phyloP scores from a whole-genome alignment of 2,888 invertebrate species.

The Empis stercorea region DNA sequence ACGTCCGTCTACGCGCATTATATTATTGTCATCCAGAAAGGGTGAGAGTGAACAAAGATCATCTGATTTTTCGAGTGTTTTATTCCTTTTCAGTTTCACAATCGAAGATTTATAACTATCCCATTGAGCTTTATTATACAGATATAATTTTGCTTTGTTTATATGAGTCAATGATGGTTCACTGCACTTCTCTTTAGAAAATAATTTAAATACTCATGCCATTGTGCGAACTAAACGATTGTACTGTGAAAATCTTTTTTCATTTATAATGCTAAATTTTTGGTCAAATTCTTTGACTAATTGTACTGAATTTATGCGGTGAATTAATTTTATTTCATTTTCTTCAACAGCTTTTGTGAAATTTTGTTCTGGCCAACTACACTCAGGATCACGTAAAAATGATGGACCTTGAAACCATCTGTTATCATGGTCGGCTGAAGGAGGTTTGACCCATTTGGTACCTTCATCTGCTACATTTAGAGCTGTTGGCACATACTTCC shows the following conservation, averaged over 20 bases:
- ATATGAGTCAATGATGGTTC: background rate
- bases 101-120: background rate
- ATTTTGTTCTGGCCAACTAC: background rate
- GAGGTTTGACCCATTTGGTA: background rate
- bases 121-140: background rate
- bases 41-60: background rate
- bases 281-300: no score
- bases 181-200: background rate
- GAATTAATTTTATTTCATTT: no score
- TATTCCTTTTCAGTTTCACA: background rate
- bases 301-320: no score
- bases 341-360: background rate
- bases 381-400: background rate
- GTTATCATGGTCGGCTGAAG: background rate
- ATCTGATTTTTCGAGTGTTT: background rate
- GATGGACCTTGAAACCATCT: background rate
- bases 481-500: constrained; percentile 1
- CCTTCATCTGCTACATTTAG: constrained; percentile 6
- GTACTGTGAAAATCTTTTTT: background rate
- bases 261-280: no score
- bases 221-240: background rate
- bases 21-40: background rate
- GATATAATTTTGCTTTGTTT: background rate
- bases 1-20: background rate
- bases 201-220: background rate